Evolutionary conservation across 2,888 invertebrate genomes (phyloP).

Genomic region (Acholoe squamosa): DNA sequence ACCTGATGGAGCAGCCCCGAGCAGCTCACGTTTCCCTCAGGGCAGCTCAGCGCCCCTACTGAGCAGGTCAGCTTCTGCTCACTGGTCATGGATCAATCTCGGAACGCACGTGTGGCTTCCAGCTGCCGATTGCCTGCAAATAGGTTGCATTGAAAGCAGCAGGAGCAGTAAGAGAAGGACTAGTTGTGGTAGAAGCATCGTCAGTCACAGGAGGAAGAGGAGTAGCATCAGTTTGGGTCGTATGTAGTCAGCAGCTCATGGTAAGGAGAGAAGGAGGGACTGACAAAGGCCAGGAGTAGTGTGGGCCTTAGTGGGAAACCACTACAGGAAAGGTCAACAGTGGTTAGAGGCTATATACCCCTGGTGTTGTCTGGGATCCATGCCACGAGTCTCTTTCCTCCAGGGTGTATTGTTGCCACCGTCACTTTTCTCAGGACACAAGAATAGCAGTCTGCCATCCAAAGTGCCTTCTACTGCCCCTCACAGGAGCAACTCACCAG

Average conservation of each 20-base stretch:
- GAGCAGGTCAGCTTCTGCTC: conserved; percentile 23
- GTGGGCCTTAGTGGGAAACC: neutral
- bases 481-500: no score
- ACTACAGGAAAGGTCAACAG: neutral
- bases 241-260: no score
- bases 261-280: no score
- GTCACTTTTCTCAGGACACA: no score
- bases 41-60: neutral
- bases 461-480: no score
- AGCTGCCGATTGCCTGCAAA: neutral
- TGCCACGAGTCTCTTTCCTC: no score
- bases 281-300: neutral
- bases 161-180: neutral
- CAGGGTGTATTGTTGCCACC: no score
- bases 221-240: no score
- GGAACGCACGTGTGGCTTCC: neutral
- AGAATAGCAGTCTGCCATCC: no score
- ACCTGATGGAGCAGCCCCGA: neutral
- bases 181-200: neutral
- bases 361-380: no score
- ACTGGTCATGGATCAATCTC: neutral
- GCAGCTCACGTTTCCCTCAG: neutral
- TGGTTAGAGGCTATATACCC: no score
- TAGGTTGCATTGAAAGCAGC: neutral
- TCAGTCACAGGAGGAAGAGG: no score